phyloP scores from a whole-genome alignment of 1,140 invertebrate species.

The Brachionus paranguensis region DNA sequence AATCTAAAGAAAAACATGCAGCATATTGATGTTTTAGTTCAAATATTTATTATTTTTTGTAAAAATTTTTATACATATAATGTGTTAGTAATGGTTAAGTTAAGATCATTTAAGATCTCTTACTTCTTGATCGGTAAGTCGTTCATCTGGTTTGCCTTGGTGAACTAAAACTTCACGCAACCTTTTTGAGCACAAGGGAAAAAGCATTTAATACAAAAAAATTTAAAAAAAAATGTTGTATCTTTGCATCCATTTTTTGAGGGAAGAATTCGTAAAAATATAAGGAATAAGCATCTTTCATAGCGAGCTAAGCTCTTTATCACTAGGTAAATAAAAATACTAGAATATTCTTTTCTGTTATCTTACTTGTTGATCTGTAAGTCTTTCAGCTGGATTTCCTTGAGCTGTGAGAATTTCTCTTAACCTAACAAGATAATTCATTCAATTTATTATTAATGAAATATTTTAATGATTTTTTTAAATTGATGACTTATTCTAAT shows the following conservation, averaged over 20 bases:
- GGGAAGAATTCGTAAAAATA: not conserved
- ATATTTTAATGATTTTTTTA: not conserved
- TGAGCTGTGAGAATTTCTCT: constrained; percentile 31
- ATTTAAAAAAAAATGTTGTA: not conserved
- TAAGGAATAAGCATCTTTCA: not conserved
- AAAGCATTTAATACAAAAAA: not conserved
- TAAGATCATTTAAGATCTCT: not conserved
- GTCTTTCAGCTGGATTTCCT: constrained; percentile 20
- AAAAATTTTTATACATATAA: not conserved
- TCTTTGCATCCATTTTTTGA: not conserved
- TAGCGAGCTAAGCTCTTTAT: not conserved
- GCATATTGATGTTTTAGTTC: not conserved
- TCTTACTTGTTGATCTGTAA: constrained; percentile 29
- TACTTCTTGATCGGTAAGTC: constrained; percentile 40
- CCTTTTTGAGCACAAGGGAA: not conserved
- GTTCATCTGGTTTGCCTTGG: constrained; percentile 35
- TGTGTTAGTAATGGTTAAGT: not conserved
- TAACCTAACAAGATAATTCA: not conserved
- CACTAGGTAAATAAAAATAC: not conserved
- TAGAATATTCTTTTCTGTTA: not conserved
- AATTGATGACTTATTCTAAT: constrained; percentile 52
- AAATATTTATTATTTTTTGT: not conserved
- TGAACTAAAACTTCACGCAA: constrained; percentile 37
- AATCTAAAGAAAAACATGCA: constrained; percentile 1
- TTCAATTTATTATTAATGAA: too few species aligned